Evolutionary conservation across 2,113 vertebrate genomes (phyloP).

Genomic region (Bambusicola thoracicus): DNA sequence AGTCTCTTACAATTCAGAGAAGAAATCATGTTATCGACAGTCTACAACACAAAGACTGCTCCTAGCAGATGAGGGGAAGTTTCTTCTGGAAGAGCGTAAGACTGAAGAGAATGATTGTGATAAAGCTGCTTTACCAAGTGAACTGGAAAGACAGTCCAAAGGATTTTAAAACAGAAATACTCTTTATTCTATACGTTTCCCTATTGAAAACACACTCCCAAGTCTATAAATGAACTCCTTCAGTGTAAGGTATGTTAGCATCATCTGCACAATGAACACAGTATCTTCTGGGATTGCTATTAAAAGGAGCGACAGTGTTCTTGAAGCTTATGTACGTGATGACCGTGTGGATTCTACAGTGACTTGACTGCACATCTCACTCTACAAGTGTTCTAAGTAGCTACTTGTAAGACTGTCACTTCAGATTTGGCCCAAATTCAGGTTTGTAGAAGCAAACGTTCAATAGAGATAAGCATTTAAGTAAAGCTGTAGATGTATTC

Average conservation of each 20-base stretch:
- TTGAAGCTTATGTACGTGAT: background rate
- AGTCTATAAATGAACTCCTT: background rate
- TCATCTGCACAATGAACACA: background rate
- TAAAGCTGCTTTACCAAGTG: constrained; percentile 27
- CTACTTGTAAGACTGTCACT: background rate
- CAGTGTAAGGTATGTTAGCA: background rate
- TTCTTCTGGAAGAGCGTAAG: background rate
- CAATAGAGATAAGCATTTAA: background rate
- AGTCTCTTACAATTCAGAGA: constrained; percentile 83
- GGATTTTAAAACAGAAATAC: background rate
- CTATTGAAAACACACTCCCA: background rate
- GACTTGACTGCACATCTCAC: background rate
- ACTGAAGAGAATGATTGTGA: background rate
- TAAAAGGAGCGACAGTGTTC: background rate
- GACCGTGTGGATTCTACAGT: background rate
- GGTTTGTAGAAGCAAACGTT: background rate
- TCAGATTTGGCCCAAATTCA: background rate
- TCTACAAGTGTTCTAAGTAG: background rate
- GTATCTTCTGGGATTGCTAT: background rate
- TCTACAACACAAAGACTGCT: constrained; percentile 67
- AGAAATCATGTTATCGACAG: constrained; percentile 71
- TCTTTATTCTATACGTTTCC: background rate
- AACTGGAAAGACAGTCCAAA: background rate
- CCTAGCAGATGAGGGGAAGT: constrained; percentile 60
- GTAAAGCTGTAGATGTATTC: background rate